Conservation (phyloP, 2,888 invertebrate genomes). For the Pegoplata infirma region DNA sequence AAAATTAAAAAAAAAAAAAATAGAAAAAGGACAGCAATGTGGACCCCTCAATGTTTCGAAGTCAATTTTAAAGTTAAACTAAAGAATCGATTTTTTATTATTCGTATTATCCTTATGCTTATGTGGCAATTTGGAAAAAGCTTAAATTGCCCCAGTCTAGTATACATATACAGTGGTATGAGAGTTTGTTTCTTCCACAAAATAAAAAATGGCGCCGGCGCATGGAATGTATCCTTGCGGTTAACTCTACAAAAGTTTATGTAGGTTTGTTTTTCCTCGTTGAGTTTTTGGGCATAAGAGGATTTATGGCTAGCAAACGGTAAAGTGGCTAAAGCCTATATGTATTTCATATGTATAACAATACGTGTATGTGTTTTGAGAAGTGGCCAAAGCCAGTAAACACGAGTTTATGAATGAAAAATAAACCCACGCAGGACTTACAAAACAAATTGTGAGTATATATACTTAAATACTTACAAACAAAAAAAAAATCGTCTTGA, state of each 20-base stretch:
- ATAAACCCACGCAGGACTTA: conserved; percentile 72
- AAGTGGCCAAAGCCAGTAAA: conserved; percentile 50
- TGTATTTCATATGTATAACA: not conserved
- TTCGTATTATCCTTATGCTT: too few species aligned
- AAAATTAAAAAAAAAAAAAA: too few species aligned
- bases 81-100: too few species aligned
- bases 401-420: conserved; percentile 74
- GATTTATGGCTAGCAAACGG: not conserved
- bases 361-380: conserved; percentile 25
- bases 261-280: not conserved
- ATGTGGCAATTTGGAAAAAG: too few species aligned
- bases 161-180: conserved; percentile 20
- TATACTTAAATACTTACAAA: too few species aligned
- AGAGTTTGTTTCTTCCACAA: conserved; percentile 22
- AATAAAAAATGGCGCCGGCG: conserved; percentile 40
- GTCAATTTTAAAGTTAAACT: too few species aligned
- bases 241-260: conserved; percentile 47
- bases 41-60: too few species aligned
- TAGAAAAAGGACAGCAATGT: too few species aligned
- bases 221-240: conserved; percentile 41
- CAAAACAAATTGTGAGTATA: conserved; percentile 18
- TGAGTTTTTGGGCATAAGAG: not conserved
- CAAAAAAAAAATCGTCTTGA: too few species aligned
- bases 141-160: too few species aligned
- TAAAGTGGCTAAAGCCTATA: not conserved